Percentiles rank a stretch among this genome's conserved stretches.
phyloP scores from a whole-genome alignment of 2,113 vertebrate species.

The Noctilio leporinus region DNA sequence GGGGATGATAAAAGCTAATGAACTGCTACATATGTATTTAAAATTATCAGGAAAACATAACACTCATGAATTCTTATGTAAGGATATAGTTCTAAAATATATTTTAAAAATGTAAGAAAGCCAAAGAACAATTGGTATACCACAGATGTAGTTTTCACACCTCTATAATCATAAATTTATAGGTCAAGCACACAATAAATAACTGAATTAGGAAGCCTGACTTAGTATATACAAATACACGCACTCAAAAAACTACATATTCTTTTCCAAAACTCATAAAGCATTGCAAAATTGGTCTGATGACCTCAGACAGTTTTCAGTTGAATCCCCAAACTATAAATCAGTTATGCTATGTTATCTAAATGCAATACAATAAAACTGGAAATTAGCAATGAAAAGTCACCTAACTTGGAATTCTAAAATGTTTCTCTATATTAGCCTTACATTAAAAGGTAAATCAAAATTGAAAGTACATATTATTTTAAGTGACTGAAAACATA shows the following conservation, averaged over 20 bases:
- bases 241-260: background rate
- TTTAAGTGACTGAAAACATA: background rate
- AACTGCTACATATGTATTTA: background rate
- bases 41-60: background rate
- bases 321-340: background rate
- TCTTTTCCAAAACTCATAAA: background rate
- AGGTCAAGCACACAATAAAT: background rate
- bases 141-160: background rate
- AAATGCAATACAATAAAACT: background rate
- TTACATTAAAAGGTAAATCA: background rate
- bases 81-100: background rate
- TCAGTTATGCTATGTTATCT: background rate
- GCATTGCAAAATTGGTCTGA: background rate
- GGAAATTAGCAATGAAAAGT: background rate
- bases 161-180: background rate
- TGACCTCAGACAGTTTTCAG: background rate
- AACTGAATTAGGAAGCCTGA: background rate
- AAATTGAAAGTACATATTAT: background rate
- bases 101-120: background rate
- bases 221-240: background rate
- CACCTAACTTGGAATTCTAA: background rate
- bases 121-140: background rate
- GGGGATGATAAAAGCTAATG: background rate
- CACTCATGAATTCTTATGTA: background rate
- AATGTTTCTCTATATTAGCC: background rate